Base-by-base conservation (phyloP, 2,888 invertebrate species). In the Dryococelus australis region DNA sequence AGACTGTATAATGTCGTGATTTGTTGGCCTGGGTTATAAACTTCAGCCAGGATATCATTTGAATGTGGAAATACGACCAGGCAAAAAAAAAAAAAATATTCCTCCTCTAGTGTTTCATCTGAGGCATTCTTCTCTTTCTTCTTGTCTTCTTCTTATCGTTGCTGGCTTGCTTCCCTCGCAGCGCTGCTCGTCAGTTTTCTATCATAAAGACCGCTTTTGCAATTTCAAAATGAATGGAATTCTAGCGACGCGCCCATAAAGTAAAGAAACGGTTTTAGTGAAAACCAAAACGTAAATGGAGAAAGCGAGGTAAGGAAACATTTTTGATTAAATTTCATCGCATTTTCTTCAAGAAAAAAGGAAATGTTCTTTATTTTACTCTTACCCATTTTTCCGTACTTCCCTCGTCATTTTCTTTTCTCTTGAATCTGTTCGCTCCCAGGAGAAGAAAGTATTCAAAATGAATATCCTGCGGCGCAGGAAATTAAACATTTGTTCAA, bases 221-320 rank as follows among this genome's bases (percentile, higher is more conserved):
- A 65, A 65, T 65, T 65, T 65, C 65, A 65, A 65, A 65, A 65
- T 65, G 65, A 65, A 65, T 65, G 65, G 65, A 65, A 65, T 65
- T 65, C 65, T 65, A 65, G 65, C 20, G 65, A 65, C 65, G 65
- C 65, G 65, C 8, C 65, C 65, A n/a, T 65, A 65, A 65, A 65
- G 65, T 65, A 65, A 65, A 65, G 65, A 65, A 65, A 65, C 65
- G 0, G 65, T 65, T 65, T 65, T 65, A 65, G 24, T n/a, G 65
- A 65, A 65, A 65, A 65, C 65, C 12, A 65, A 65, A 65, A 65
- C 65, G 65, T 65, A 65, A 65, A 65, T 65, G 65, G 65, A 65
- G 65, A 65, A 65, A 65, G 65, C 65, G 65, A 65, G 24, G 65
- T 65, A 65, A 65, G 24, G 65, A 65, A 65, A 65, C 65, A 65